phyloP scores from a whole-genome alignment of 2,797 vertebrate genomes.

The Diglossa cyanea region DNA sequence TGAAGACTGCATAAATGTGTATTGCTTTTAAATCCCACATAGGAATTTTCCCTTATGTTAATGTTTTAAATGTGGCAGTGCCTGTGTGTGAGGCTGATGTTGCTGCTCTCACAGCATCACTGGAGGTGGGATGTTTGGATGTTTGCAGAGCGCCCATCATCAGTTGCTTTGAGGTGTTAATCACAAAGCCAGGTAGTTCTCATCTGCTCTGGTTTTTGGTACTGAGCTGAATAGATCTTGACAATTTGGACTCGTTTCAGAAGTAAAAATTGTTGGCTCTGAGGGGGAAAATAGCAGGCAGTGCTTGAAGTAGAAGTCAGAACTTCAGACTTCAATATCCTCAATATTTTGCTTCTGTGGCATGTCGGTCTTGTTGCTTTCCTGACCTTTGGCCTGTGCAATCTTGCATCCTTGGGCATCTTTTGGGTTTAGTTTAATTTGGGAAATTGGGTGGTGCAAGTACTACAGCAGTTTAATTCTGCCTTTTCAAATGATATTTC shows the following conservation, averaged over 20 bases:
- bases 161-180: neutral
- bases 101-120: neutral
- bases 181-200: neutral
- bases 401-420: neutral
- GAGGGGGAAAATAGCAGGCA: neutral
- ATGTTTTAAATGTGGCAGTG: neutral
- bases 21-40: neutral
- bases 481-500: neutral
- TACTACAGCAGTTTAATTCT: neutral
- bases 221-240: neutral
- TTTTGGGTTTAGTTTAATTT: neutral
- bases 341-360: neutral
- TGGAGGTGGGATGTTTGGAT: neutral
- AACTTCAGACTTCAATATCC: neutral
- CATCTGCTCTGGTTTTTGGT: neutral
- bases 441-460: neutral
- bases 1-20: neutral
- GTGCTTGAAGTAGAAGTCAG: neutral
- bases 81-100: neutral
- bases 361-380: neutral
- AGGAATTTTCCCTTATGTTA: neutral
- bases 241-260: neutral
- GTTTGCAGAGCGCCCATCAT: neutral
- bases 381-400: neutral
- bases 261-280: neutral